A percentile compares a stretch with the other conserved stretches of the same genome.
These are phyloP conservation scores for Dryocosmus kuriphilus DNA, from an alignment of 2,888 invertebrate genomes.

Conservation along the genomic window DNA sequence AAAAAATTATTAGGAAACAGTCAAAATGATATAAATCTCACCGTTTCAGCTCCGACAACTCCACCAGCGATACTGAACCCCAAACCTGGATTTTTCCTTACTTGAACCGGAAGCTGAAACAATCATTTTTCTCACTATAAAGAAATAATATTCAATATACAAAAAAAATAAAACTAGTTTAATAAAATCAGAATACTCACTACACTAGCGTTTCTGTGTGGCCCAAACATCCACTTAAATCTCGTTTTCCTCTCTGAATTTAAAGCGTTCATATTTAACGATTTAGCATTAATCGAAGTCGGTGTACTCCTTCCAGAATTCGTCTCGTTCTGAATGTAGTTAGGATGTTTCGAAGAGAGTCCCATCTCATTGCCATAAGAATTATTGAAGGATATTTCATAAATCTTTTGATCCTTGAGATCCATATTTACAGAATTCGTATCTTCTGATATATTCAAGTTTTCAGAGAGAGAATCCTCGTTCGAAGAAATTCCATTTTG, in stretches of 20 bases:
- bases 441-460: constrained; percentile 22
- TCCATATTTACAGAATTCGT: constrained; percentile 4
- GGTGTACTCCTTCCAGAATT: constrained; percentile 64
- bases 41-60: constrained; percentile 72
- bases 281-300: constrained; percentile 55
- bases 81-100: constrained; percentile 79
- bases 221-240: constrained; percentile 79
- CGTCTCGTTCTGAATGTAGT: constrained; percentile 57
- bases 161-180: background rate
- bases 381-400: constrained; percentile 50
- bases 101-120: constrained; percentile 77
- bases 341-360: constrained; percentile 21
- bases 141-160: background rate
- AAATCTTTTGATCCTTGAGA: constrained; percentile 16
- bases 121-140: background rate
- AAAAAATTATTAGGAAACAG: background rate
- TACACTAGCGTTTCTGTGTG: constrained; percentile 79
- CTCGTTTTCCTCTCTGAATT: constrained; percentile 66
- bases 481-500: constrained; percentile 61
- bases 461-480: constrained; percentile 50
- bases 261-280: constrained; percentile 50
- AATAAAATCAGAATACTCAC: constrained; percentile 61
- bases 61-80: constrained; percentile 81
- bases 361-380: background rate
- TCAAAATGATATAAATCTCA: constrained; percentile 54